Evolutionary conservation across 2,888 invertebrate genomes (phyloP), one percentile per base, ranked within the genome.

Genomic region (Capitulum mitella): DNA sequence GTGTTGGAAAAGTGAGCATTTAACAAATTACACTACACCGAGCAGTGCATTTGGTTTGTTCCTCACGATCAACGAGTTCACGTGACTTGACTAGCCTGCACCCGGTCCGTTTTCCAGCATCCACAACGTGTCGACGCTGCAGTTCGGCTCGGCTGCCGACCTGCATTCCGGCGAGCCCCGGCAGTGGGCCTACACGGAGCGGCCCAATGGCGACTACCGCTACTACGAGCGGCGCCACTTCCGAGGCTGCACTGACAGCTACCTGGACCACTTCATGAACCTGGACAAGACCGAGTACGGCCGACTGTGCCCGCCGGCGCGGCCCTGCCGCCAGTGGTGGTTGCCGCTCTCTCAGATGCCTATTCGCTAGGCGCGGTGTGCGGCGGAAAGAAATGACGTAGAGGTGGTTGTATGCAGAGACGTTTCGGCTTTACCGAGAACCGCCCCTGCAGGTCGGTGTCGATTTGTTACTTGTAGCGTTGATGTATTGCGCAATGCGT

Each of bases 201-300:
- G 70, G 5, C 8, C 29, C 29, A 70, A 70, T 40, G 70, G 70
- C 26, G 70, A 70, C 70, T 70, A 70, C 70, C 70, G 70, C 37
- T 70, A 70, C 70, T 70, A 40, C 26, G 70, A 70, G 70, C 5
- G 12, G 40, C 70, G 70, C 70, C 70, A 70, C 40, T 70, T 70
- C 70, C 22, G 37, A 22, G 70, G 70, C 70, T 8, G 6, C 70
- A 70, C 70, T 10, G 70, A 40, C 70, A 70, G 70, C 70, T 70
- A 70, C 70, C 70, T 70, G 70, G 70, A 70, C 70, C 3, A 26
- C 70, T 70, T 70, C 70, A 70, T 37, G 22, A 70, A 70, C 70
- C 3, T 70, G 40, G 70, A 40, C 70, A 70, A 70, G 70, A 40
- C 70, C 22, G 37, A 26, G 26, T 70, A 70, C 70, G 70, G 70